phyloP scores from a whole-genome alignment of 2,113 vertebrate genomes.

The Plestiodon gilberti region DNA sequence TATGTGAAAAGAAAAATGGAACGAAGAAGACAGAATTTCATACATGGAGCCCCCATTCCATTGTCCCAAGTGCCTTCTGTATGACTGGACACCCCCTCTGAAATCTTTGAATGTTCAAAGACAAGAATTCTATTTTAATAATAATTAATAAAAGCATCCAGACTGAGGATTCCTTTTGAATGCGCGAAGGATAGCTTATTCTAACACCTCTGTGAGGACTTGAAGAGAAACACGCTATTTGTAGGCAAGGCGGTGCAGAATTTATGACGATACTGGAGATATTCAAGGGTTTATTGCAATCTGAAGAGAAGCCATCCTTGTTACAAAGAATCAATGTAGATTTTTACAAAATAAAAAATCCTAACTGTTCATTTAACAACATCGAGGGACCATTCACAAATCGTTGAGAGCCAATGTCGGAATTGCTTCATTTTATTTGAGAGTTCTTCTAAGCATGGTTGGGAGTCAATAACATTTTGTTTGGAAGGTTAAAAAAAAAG shows the following conservation, averaged over 20 bases:
- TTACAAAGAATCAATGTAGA: conserved; percentile 58
- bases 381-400: conserved; percentile 28
- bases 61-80: conserved; percentile 86
- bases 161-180: conserved; percentile 50
- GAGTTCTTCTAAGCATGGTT: conserved; percentile 74
- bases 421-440: conserved; percentile 51
- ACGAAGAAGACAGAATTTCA: conserved; percentile 49
- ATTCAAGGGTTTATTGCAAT: conserved; percentile 55
- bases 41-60: conserved; percentile 37
- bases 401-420: conserved; percentile 68
- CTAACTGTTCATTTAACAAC: not conserved
- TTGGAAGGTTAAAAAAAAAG: conserved; percentile 72
- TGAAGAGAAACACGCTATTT: not conserved
- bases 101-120: conserved; percentile 44
- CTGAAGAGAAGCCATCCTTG: conserved; percentile 72
- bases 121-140: conserved; percentile 53
- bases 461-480: conserved; percentile 70
- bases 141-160: not conserved
- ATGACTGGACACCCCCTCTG: conserved; percentile 16
- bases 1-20: conserved; percentile 69
- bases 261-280: not conserved
- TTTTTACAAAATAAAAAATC: conserved; percentile 30
- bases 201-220: conserved; percentile 82
- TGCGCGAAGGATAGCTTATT: conserved; percentile 69
- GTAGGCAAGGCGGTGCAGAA: conserved; percentile 44